These are phyloP conservation scores for Porites divaricata DNA, from an alignment of 92 coral and sea anemone species.

Conservation along the genomic window DNA sequence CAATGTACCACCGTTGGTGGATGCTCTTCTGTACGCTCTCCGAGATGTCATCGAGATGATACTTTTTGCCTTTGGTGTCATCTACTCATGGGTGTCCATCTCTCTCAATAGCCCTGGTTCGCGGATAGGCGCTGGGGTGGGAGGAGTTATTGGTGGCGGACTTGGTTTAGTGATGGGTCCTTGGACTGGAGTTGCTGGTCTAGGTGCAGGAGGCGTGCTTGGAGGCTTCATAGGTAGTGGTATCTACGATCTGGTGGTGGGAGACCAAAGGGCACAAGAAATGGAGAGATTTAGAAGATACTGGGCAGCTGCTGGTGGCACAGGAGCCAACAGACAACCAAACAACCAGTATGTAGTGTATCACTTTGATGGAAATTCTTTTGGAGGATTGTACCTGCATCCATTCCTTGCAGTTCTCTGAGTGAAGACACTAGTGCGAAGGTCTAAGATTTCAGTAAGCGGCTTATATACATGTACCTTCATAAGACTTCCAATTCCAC, in stretches of 20 bases:
- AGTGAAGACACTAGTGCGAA: background rate
- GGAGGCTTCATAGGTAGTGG: constrained; percentile 81
- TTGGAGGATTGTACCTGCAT: constrained; percentile 30
- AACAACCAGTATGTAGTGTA: constrained; percentile 25
- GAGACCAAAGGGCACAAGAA: constrained; percentile 19
- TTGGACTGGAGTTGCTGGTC: constrained; percentile 46
- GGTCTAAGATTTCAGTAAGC: too few species aligned
- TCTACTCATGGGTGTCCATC: constrained; percentile 76
- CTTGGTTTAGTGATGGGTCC: constrained; percentile 36
- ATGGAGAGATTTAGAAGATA: constrained; percentile 22
- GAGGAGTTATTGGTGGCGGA: constrained; percentile 62
- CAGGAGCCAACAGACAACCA: constrained; percentile 5
- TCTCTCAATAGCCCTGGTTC: constrained; percentile 68
- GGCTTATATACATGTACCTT: too few species aligned
- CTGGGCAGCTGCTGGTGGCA: constrained; percentile 19
- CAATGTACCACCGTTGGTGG: background rate
- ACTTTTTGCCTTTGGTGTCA: constrained; percentile 80
- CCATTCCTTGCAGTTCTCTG: constrained; percentile 25
- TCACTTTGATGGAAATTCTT: constrained; percentile 33
- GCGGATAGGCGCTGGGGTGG: constrained; percentile 71
- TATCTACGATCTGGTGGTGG: constrained; percentile 26
- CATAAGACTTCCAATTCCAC: too few species aligned
- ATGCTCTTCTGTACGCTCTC: constrained; percentile 41
- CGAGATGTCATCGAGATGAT: constrained; percentile 59
- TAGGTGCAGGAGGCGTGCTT: constrained; percentile 49